Conservation (phyloP, 2,113 vertebrate genomes). For the Dromiciops gliroides region DNA sequence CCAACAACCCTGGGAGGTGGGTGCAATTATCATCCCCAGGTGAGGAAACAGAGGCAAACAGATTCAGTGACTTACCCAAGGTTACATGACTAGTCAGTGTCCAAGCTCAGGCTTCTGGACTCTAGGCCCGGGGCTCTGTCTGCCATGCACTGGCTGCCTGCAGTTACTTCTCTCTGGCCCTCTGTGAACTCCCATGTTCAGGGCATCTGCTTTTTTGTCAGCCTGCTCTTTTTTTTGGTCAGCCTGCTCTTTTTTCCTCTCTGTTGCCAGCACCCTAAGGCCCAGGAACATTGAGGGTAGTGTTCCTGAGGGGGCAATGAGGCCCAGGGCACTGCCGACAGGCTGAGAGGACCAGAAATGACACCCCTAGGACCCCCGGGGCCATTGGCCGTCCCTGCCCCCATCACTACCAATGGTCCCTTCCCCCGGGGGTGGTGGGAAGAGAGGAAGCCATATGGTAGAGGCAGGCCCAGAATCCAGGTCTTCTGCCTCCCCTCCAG, state of each 20-base stretch:
- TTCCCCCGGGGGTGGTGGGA: constrained; percentile 32
- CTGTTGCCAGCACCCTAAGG: not conserved
- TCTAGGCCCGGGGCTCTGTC: not conserved
- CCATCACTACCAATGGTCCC: not conserved
- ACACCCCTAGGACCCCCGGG: not conserved
- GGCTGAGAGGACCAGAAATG: not conserved
- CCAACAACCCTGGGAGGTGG: not conserved
- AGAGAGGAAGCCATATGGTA: constrained; percentile 58
- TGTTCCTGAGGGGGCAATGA: not conserved
- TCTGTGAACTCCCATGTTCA: not conserved
- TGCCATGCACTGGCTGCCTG: not conserved
- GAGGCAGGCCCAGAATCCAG: not conserved
- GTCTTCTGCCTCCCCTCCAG: constrained; percentile 1
- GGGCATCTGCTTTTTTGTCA: not conserved
- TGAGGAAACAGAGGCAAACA: not conserved
- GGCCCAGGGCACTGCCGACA: not conserved
- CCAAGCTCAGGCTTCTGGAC: not conserved
- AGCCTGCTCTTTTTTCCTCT: not conserved
- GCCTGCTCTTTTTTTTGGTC: not conserved
- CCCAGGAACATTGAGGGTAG: constrained; percentile 22
- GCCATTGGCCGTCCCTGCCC: not conserved
- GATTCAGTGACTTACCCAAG: not conserved
- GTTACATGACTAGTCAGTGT: not conserved
- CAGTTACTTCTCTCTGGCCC: not conserved
- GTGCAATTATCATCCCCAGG: not conserved